Conservation (phyloP, 2,888 invertebrate genomes). For the Brassicogethes aeneus region DNA sequence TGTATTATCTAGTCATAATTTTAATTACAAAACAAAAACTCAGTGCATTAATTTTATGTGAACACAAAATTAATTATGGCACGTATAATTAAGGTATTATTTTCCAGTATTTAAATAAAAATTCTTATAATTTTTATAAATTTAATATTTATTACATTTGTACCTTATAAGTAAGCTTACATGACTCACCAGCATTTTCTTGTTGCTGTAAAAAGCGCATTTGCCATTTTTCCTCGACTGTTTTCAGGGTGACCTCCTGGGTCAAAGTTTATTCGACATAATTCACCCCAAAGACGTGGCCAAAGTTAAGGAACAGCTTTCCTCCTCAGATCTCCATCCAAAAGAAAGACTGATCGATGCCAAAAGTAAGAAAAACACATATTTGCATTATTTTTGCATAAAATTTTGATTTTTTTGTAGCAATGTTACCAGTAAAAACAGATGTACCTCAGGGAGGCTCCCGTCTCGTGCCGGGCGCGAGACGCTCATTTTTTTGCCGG, state of each 20-base stretch:
- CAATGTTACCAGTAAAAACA: constrained; percentile 84
- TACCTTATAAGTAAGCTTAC: no score
- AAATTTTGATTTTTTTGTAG: constrained; percentile 43
- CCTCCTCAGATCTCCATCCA: constrained; percentile 81
- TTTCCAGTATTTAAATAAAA: no score
- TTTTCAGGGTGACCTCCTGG: constrained; percentile 81
- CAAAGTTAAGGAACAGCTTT: constrained; percentile 91
- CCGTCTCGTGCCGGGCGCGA: constrained; percentile 76
- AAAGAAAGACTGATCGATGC: constrained; percentile 85
- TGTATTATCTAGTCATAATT: no score
- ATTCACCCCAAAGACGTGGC: constrained; percentile 90
- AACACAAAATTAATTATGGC: no score
- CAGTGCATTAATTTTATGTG: no score
- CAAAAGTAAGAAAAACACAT: constrained; percentile 57
- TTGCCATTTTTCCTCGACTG: not conserved
- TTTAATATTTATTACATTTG: no score
- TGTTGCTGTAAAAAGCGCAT: no score
- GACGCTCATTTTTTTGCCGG: constrained; percentile 88
- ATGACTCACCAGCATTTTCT: no score
- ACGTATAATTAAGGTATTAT: no score
- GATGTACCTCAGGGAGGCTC: constrained; percentile 69
- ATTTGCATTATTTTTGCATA: no score
- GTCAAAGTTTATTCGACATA: constrained; percentile 91
- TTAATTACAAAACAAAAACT: no score
- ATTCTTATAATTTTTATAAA: no score